A percentile compares a stretch with the other conserved stretches of the same genome.
Evolutionary conservation across 1,140 invertebrate species (phyloP).

Genomic region (Contarinia nasturtii): DNA sequence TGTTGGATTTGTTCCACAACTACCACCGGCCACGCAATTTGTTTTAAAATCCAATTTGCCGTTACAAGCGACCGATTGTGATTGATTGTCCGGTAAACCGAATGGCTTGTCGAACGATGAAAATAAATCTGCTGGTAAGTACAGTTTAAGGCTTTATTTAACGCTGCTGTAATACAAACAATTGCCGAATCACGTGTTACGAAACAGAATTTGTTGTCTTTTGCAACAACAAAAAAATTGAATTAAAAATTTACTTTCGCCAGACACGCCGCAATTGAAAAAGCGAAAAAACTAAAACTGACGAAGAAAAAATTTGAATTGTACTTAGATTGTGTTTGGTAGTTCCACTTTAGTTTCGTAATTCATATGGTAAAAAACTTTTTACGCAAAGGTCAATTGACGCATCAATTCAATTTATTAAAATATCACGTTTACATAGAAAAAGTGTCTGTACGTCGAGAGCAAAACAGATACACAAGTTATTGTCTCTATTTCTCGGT

Average conservation of each 20-base stretch:
- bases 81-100: background rate
- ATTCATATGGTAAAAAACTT: too few species aligned
- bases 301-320: background rate
- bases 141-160: constrained; percentile 1
- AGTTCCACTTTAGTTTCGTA: background rate
- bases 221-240: too few species aligned
- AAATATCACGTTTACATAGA: too few species aligned
- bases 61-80: constrained; percentile 9
- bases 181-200: background rate
- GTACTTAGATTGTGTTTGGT: background rate
- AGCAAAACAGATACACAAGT: too few species aligned
- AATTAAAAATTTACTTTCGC: too few species aligned
- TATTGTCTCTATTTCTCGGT: too few species aligned
- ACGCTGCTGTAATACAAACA: background rate
- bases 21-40: background rate
- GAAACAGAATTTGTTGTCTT: too few species aligned
- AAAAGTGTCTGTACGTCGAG: too few species aligned
- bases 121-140: background rate
- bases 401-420: too few species aligned
- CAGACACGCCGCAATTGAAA: too few species aligned
- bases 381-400: too few species aligned
- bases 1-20: constrained; percentile 14
- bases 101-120: background rate
- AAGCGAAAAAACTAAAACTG: too few species aligned
- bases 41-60: constrained; percentile 36